Evolutionary conservation across 2,113 vertebrate genomes (phyloP).

Genomic region (Argyrosomus japonicus): DNA sequence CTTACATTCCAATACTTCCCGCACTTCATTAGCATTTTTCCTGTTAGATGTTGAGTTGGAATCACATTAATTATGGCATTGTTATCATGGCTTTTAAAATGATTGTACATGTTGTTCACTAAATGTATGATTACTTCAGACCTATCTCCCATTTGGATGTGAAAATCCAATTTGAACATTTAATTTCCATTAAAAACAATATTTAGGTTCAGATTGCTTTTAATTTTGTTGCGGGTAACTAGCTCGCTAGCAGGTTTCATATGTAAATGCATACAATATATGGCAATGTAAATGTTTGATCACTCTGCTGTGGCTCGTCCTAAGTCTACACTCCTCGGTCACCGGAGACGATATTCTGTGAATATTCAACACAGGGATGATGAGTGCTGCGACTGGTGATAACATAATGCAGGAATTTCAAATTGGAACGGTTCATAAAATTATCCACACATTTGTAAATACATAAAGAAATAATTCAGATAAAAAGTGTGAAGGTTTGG

Average conservation of each 20-base stretch:
- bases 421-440: background rate
- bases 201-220: slow-evolving; percentile 1
- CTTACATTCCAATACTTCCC: slow-evolving; percentile 17
- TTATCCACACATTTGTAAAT: background rate
- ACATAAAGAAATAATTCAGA: background rate
- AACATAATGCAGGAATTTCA: background rate
- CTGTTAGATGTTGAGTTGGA: background rate
- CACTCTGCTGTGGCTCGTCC: slow-evolving; percentile 27
- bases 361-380: slow-evolving; percentile 13
- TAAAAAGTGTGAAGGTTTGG: background rate
- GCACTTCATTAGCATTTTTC: background rate
- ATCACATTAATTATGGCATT: background rate
- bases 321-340: slow-evolving; percentile 22
- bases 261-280: slow-evolving; percentile 43
- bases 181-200: slow-evolving; percentile 13
- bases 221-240: background rate
- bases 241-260: slow-evolving; percentile 19
- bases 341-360: slow-evolving; percentile 24
- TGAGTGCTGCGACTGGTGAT: background rate
- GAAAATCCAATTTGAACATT: slow-evolving; percentile 8
- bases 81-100: background rate
- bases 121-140: slow-evolving; percentile 2
- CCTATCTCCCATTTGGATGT: background rate
- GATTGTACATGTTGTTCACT: background rate
- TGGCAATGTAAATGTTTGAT: slow-evolving; percentile 62